Evolutionary conservation across 37 sponge, comb jelly and placozoan species (phyloP), one percentile per base, ranked within the genome.

Genomic region (Agelas oroides): DNA sequence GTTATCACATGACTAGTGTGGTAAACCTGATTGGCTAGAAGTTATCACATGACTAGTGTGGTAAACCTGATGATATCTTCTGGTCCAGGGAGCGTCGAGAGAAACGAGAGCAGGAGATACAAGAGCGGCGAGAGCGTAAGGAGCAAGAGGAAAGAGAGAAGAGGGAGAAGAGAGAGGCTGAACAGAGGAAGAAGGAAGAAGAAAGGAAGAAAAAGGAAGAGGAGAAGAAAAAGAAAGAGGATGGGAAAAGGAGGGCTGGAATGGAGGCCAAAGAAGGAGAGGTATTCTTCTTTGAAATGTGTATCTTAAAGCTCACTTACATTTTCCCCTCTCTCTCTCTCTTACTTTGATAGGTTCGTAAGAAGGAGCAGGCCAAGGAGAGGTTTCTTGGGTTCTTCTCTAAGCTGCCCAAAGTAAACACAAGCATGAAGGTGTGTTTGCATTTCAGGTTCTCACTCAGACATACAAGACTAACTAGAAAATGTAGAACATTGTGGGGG

Each of bases 121-220:
- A 32, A 58, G 70, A 70, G 41, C 82, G 82, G 12, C 65, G 28
- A 0, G 66, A 74, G 52, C 64, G 68, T n/a, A 60, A 28, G 55
- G 84, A 74, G 19, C 36, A 23, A 18, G 84, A 84, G 56, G 84
- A 84, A 71, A 64, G 77, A 65, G 79, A 82, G 88, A 65, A 18
- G 69, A 66, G 35, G 59, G 76, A 81, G 67, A 33, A 70, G 63
- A 79, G 53, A 69, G 77, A 83, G 67, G 78, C 31, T 53, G 75
- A 84, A 59, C 77, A 61, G 40, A 72, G 52, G 23, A 89, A 87
- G 73, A 65, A 71, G 32, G 78, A 84, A 2, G 84, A 83, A 30
- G 75, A 77, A 54, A 82, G 35, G 28, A 75, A 83, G 74, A 67
- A 53, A 66, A 30, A 59, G 25, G 86, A 90, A 28, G 61, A 60